Base-by-base conservation (phyloP, 2,113 vertebrate genomes). In the Nesoenas mayeri region DNA sequence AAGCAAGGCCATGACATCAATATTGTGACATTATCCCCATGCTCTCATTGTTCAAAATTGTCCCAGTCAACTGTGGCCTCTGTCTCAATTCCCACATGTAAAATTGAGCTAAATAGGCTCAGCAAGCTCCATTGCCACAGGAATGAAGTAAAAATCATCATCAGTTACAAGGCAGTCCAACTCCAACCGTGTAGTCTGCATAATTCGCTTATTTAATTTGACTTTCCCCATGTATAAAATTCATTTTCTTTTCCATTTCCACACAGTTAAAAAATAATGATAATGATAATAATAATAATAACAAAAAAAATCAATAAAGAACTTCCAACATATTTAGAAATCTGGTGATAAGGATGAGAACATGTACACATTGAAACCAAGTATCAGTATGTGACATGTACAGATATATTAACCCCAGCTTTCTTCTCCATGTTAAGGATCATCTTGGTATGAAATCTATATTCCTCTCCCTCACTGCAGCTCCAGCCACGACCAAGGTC, bases 111-210 rank as follows among this genome's bases (percentile, higher is more conserved):
- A 56, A 54, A 86, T 6, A 78, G 36, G 19, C 22, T 79, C 58
- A 74, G 1, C 7, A 0, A 88, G 64, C 34, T 78, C 32, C 42
- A n/a, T 1, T 0, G 3, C 26, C 48, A 51, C 29, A 73, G n/a
- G 29, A 80, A 62, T 7, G 7, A 81, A 86, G 24, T 47, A 51
- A 70, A 81, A 81, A 36, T 87, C 72, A 17, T 16, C 28, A 42
- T 4, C 24, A n/a, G 20, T 24, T 56, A 31, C 48, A 70, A 86
- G 8, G 32, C 26, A 53, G 48, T 72, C 51, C n/a, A 73, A n/a
- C 17, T 67, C 12, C 47, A 88, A 56, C 31, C 1, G 0, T 3
- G 48, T 14, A 66, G 17, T 9, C 44, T 24, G 13, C 19, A 64
- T 11, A 50, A 64, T 24, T 79, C 26, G 51, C 6, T 32, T 60